Percentiles rank a stretch among this genome's conserved stretches.
phyloP scores from a whole-genome alignment of 2,888 invertebrate species.

The Ceriagrion tenellum region DNA sequence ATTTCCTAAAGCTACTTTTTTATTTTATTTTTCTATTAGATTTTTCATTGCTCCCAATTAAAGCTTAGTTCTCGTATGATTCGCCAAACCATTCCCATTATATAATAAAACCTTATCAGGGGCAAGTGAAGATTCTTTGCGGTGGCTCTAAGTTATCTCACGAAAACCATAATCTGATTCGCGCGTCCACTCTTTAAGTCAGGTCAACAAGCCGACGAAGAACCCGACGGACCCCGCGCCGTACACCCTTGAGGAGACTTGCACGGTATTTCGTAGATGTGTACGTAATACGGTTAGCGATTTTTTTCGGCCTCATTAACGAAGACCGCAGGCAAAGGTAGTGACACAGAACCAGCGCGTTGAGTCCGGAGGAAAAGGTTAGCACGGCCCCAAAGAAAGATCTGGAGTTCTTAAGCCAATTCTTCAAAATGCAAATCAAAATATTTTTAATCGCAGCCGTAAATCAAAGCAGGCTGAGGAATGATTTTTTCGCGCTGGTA shows the following conservation, averaged over 20 bases:
- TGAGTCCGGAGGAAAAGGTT: background rate
- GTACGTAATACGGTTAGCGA: background rate
- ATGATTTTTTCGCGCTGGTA: background rate
- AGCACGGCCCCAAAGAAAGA: background rate
- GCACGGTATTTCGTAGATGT: background rate
- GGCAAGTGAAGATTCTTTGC: too few relatives aligned
- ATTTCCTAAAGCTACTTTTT: too few relatives aligned
- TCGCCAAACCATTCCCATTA: too few relatives aligned
- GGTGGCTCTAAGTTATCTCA: too few relatives aligned
- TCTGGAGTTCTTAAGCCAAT: background rate
- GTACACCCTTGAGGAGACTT: background rate
- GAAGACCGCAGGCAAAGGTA: background rate
- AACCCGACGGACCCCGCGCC: too few relatives aligned
- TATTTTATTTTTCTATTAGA: too few relatives aligned
- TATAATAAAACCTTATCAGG: too few relatives aligned
- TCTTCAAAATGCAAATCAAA: slow-evolving; percentile 3
- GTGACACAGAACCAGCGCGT: background rate
- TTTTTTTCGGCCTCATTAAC: background rate
- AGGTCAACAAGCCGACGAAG: too few relatives aligned
- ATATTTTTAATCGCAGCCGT: background rate
- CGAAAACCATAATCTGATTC: too few relatives aligned
- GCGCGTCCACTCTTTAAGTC: too few relatives aligned
- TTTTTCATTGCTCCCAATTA: too few relatives aligned
- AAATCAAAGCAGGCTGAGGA: background rate
- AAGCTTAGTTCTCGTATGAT: too few relatives aligned